phyloP scores from a whole-genome alignment of 2,113 vertebrate genomes.

The Athene noctua region DNA sequence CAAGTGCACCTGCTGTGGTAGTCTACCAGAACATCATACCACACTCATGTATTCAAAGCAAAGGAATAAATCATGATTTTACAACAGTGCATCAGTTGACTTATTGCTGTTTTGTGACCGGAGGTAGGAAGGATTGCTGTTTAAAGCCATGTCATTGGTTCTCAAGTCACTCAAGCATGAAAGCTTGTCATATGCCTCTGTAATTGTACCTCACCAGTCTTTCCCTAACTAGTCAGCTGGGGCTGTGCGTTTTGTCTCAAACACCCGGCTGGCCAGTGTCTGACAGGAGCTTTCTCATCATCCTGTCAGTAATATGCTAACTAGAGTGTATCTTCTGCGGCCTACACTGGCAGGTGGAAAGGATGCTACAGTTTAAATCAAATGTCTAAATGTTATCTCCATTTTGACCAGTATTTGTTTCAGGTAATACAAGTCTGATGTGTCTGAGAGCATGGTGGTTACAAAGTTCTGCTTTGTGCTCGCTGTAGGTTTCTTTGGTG shows the following conservation, averaged over 20 bases:
- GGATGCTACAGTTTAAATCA: constrained; percentile 76
- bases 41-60: constrained; percentile 82
- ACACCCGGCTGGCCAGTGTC: constrained; percentile 76
- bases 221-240: constrained; percentile 95
- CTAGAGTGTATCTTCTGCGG: constrained; percentile 82
- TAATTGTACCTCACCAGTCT: constrained; percentile 89
- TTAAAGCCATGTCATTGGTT: constrained; percentile 82
- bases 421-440: background rate
- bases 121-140: constrained; percentile 84
- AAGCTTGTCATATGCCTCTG: constrained; percentile 93
- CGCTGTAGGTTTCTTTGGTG: background rate
- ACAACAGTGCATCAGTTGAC: constrained; percentile 91
- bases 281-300: constrained; percentile 95
- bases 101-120: constrained; percentile 92
- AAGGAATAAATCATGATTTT: constrained; percentile 95
- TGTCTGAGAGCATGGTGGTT: background rate
- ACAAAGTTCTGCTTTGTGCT: background rate
- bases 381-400: constrained; percentile 44
- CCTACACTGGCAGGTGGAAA: constrained; percentile 79
- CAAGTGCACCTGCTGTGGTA: constrained; percentile 81
- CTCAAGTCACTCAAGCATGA: constrained; percentile 87
- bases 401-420: constrained; percentile 36
- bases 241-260: constrained; percentile 78
- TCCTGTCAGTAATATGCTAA: constrained; percentile 96
- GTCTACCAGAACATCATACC: constrained; percentile 80